A percentile compares a stretch with the other conserved stretches of the same genome.
Conservation (phyloP, 1,140 invertebrate genomes). For the Muscidifurax raptorellus region DNA sequence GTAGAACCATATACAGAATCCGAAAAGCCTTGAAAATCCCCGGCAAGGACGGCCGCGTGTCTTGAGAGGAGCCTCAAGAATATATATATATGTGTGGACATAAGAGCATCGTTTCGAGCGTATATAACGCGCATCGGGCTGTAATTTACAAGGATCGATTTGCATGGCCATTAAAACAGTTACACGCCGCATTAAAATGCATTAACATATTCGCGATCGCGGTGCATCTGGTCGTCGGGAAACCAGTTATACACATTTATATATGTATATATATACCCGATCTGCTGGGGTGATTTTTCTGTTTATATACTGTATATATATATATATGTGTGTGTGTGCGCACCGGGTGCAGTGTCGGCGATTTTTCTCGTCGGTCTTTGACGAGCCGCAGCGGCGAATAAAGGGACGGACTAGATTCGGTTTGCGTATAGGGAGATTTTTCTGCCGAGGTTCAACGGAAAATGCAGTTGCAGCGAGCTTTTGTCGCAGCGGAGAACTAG, state of each 20-base stretch:
- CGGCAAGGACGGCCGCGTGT: neutral
- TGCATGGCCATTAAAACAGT: slow-evolving; percentile 54
- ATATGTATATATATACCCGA: slow-evolving; percentile 21
- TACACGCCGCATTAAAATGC: slow-evolving; percentile 51
- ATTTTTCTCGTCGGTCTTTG: slow-evolving; percentile 35
- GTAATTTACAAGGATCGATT: slow-evolving; percentile 54
- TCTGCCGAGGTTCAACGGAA: neutral
- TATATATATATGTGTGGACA: too few species aligned
- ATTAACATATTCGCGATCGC: slow-evolving; percentile 49
- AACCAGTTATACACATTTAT: slow-evolving; percentile 50
- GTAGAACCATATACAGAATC: too few species aligned
- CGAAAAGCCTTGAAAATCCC: neutral
- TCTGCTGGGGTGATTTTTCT: slow-evolving; percentile 15
- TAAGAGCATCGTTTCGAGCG: neutral
- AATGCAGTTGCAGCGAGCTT: neutral
- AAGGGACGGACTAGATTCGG: neutral
- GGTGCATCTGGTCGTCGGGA: neutral
- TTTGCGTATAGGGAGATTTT: neutral
- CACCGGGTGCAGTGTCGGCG: too few species aligned
- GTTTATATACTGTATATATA: neutral
- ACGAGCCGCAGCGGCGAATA: slow-evolving; percentile 12
- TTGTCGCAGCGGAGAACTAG: neutral
- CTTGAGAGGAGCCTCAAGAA: too few species aligned
- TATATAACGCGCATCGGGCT: neutral
- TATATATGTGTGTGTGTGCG: neutral